phyloP scores from a whole-genome alignment of 2,888 invertebrate genomes.

The Hirudinaria manillensis region DNA sequence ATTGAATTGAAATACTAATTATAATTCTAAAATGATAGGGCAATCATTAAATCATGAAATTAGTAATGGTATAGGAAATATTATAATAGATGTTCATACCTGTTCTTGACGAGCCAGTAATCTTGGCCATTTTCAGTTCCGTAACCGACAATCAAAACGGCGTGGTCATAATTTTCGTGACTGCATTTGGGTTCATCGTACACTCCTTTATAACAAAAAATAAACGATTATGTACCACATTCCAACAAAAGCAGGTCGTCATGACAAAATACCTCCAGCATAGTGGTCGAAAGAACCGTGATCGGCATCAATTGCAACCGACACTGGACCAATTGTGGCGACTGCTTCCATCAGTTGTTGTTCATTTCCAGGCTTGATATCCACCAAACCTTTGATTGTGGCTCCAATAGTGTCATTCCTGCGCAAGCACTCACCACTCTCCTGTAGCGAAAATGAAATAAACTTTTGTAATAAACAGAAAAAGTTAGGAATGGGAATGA shows the following conservation, averaged over 20 bases:
- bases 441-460: no score
- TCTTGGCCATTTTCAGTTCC: conserved; percentile 62
- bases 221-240: no score
- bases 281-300: conserved; percentile 39
- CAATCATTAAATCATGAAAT: no score
- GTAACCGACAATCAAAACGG: conserved; percentile 75
- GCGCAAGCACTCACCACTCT: conserved; percentile 53
- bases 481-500: no score
- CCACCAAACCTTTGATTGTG: conserved; percentile 67
- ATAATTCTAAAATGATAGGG: no score
- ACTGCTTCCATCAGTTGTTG: conserved; percentile 69
- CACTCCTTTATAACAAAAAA: conserved; percentile 54
- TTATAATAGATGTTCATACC: conserved; percentile 58
- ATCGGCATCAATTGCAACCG: conserved; percentile 83
- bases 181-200: conserved; percentile 73
- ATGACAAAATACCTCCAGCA: conserved; percentile 29
- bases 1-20: no score
- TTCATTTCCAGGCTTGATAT: conserved; percentile 70
- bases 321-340: conserved; percentile 76
- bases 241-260: no score
- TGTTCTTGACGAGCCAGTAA: conserved; percentile 60
- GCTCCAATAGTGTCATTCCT: conserved; percentile 66
- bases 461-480: no score
- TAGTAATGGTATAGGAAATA: no score
- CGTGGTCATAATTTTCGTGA: conserved; percentile 76